These are phyloP conservation scores for Psittacula cyanocephala DNA, from an alignment of 2,113 vertebrate genomes.

Conservation along the genomic window DNA sequence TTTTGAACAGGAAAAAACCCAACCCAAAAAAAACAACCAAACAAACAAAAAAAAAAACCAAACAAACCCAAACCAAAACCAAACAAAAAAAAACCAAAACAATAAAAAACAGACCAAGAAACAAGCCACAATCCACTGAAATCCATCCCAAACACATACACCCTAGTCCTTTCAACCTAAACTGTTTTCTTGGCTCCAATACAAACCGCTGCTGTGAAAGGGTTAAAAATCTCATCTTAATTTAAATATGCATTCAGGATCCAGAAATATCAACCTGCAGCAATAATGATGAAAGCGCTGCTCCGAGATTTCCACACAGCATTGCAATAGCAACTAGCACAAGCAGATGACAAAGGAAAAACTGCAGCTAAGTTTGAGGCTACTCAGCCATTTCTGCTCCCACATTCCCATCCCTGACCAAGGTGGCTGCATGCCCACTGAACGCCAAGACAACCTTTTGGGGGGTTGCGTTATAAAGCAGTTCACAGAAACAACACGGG, in stretches of 20 bases:
- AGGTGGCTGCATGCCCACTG: background rate
- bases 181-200: background rate
- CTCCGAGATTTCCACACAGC: conserved; percentile 26
- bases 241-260: conserved; percentile 25
- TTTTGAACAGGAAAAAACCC: background rate
- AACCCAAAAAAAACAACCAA: background rate
- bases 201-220: background rate
- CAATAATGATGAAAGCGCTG: conserved; percentile 41
- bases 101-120: no score
- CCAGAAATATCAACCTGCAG: conserved; percentile 48
- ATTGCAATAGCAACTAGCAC: conserved; percentile 12
- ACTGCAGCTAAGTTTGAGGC: conserved; percentile 14
- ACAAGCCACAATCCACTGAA: background rate
- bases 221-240: conserved; percentile 33
- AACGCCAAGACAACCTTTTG: background rate
- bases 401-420: background rate
- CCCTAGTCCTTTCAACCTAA: background rate
- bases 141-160: background rate
- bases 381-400: background rate
- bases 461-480: background rate
- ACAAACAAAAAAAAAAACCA: background rate
- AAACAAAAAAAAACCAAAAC: no score
- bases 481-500: rapidly evolving
- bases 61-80: no score
- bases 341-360: conserved; percentile 17